Evolutionary conservation across 2,113 vertebrate species (phyloP).

Genomic region (Aplodontia rufa): DNA sequence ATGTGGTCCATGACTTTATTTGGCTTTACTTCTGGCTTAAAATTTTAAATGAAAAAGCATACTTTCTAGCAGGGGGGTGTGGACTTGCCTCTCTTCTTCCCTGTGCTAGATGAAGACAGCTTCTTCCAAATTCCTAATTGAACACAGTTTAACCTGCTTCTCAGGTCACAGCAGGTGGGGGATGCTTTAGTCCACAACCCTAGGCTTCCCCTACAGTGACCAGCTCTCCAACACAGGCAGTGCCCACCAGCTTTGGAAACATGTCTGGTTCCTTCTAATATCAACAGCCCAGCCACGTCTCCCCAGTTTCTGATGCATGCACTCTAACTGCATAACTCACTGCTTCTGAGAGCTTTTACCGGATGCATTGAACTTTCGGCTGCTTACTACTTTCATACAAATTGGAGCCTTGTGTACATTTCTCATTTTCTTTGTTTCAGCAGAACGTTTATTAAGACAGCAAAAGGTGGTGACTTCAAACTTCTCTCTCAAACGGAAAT

Average conservation of each 20-base stretch:
- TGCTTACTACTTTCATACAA: background rate
- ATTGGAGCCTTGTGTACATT: background rate
- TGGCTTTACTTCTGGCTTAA: background rate
- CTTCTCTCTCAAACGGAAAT: background rate
- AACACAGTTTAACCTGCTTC: background rate
- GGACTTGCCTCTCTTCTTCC: background rate
- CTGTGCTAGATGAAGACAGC: background rate
- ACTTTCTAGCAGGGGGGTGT: background rate
- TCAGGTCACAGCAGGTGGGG: background rate
- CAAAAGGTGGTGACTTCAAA: background rate
- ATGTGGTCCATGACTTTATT: background rate
- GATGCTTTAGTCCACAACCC: background rate
- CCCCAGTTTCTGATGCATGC: background rate
- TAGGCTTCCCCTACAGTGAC: background rate
- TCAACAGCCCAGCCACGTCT: background rate
- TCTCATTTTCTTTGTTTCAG: background rate
- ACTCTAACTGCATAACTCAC: background rate
- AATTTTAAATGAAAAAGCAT: background rate
- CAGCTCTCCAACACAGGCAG: background rate
- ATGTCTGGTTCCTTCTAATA: background rate
- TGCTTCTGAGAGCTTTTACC: background rate
- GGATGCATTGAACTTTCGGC: background rate
- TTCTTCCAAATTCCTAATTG: background rate
- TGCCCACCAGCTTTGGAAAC: background rate
- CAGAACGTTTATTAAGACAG: background rate